Base-by-base conservation (phyloP, 2,797 vertebrate genomes). In the Lophura swinhoii region DNA sequence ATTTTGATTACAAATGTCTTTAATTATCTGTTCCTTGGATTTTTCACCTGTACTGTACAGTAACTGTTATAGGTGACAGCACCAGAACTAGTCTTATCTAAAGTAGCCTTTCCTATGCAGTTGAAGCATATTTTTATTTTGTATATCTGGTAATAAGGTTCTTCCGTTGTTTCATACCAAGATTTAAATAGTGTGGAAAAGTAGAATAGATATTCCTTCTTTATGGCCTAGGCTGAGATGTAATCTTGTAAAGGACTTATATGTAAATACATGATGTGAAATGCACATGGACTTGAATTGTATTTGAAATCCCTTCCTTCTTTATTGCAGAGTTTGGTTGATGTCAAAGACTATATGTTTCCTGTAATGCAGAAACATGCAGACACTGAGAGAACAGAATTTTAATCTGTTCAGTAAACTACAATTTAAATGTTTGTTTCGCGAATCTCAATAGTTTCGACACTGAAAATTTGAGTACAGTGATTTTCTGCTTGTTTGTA, bases 311-410 rank as follows among this genome's bases (percentile, higher is more conserved):
- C 70, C 26, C 49, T 96, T 90, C 87, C 90, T 85, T 82, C 92
- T 93, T 85, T 63, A 69, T 79, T 74, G 44, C 43, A 68, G 35
- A 78, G 77, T 53, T 22, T 84, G 16, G 23, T n/a, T 80, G 33
- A 53, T 96, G 81, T 94, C 78, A 95, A 87, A 91, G 87, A 91
- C 95, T 89, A 91, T 90, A 94, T 94, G 90, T 96, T 97, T 97
- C 77, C 93, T 94, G 95, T 82, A 78, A 33, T 58, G 64, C 73
- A 95, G 87, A 86, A 71, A 62, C 35, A 74, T 49, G 31, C 55
- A 94, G 91, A 66, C 67, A 58, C 64, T 76, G 81, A 96, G 31
- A 86, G 91, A 94, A 94, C 28, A 94, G 86, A 92, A 95, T 92
- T 93, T 92, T 96, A 95, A 97, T 97, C 91, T 93, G n/a, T 86